These are phyloP conservation scores for Sesamia nonagrioides DNA, from an alignment of 1,140 invertebrate species.

Conservation along the genomic window DNA sequence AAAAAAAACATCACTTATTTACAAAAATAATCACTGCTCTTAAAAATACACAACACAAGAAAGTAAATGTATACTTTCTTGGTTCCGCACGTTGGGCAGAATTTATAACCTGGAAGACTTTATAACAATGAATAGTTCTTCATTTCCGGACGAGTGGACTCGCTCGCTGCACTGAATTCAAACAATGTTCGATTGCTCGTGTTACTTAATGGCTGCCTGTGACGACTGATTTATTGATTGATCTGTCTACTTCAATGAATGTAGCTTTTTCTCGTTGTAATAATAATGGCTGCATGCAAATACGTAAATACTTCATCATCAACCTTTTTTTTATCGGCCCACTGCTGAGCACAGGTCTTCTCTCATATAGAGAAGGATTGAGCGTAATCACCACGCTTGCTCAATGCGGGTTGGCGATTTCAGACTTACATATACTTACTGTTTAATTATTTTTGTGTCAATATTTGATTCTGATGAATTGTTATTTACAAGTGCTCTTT, in stretches of 20 bases:
- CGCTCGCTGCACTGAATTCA: slow-evolving; percentile 45
- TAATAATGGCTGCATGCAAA: neutral
- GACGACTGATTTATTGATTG: slow-evolving; percentile 48
- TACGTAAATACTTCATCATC: too few species aligned
- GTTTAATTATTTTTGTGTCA: neutral
- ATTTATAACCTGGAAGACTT: slow-evolving; percentile 22
- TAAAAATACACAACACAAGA: slow-evolving; percentile 1
- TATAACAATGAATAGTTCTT: slow-evolving; percentile 45
- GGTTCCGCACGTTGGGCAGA: neutral
- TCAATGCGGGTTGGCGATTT: too few species aligned
- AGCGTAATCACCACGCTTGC: too few species aligned
- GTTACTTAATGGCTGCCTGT: slow-evolving; percentile 47
- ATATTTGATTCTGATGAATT: too few species aligned
- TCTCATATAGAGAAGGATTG: too few species aligned
- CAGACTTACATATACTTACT: neutral
- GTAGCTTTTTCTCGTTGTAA: slow-evolving; percentile 16
- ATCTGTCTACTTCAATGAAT: slow-evolving; percentile 29
- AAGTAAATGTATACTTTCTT: neutral
- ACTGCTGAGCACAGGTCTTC: too few species aligned
- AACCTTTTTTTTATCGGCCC: too few species aligned
- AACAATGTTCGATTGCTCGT: slow-evolving; percentile 47
- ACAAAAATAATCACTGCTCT: neutral
- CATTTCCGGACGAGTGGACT: slow-evolving; percentile 42
- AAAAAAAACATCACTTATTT: neutral
- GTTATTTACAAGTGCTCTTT: too few species aligned